These are phyloP conservation scores for Caranx ignobilis DNA, from an alignment of 2,113 vertebrate species.

Conservation along the genomic window DNA sequence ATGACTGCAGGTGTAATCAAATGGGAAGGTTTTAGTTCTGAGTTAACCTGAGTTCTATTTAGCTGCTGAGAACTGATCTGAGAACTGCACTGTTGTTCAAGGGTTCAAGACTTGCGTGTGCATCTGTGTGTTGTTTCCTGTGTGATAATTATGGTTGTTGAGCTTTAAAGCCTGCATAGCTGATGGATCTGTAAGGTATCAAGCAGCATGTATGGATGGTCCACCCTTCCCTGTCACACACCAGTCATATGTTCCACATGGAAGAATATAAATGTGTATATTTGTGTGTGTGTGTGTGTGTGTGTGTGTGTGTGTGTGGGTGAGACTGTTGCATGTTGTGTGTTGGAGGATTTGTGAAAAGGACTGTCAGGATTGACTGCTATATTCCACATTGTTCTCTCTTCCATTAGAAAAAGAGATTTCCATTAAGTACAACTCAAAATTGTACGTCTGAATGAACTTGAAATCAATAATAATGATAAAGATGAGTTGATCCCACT, in stretches of 20 bases:
- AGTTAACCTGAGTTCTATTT: background rate
- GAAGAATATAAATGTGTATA: slow-evolving; percentile 32
- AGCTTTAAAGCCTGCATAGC: background rate
- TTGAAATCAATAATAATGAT: background rate
- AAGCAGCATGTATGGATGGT: slow-evolving; percentile 31
- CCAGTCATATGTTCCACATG: slow-evolving; percentile 53
- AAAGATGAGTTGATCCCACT: no score
- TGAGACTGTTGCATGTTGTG: background rate
- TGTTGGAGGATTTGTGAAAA: slow-evolving; percentile 25
- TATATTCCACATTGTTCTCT: background rate
- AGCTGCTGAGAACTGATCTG: background rate
- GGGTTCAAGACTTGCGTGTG: background rate
- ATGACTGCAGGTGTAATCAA: no score
- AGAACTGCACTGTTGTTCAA: background rate
- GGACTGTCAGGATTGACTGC: background rate
- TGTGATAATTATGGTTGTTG: background rate
- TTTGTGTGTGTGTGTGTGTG: slow-evolving; percentile 23
- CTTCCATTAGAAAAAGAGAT: background rate
- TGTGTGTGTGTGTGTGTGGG: slow-evolving; percentile 24
- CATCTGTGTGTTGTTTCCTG: background rate
- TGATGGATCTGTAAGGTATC: slow-evolving; percentile 41
- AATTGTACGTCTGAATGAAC: no score
- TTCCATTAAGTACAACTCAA: background rate
- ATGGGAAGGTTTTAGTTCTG: no score
- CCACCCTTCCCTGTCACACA: slow-evolving; percentile 19